Evolutionary conservation across 2,797 vertebrate genomes (phyloP), one percentile per base, ranked within the genome.

Genomic region (Propithecus deckenii): DNA sequence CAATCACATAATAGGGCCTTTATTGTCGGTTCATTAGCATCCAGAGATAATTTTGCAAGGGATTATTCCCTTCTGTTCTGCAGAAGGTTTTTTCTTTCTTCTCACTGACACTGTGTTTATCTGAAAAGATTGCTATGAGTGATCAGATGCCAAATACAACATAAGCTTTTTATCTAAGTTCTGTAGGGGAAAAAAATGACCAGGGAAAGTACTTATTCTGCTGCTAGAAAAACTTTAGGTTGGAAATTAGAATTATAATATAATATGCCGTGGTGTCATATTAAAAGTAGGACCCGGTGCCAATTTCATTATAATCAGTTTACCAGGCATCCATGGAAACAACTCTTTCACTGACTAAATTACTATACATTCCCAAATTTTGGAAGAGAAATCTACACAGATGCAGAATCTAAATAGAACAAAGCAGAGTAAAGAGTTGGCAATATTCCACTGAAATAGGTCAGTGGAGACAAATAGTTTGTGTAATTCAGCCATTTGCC

Each of bases 321-420:
- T 97, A 97, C 93, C 90, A 97, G 92, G 91, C 94, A 96, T 90
- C 97, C 94, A 97, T 76, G 93, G 96, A 96, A 98, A 94, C 91
- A 97, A 93, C 80, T 84, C 92, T 97, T 96, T 97, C 65, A 81
- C 96, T 95, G 95, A 85, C 96, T 96, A 98, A 98, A 97, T 98
- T 97, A 95, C 97, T 98, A 98, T 97, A 98, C 93, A 97, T 98
- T 43, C 52, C 89, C 72, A 94, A 95, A 95, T 96, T 98, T 97
- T 98, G 97, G 98, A 97, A 97, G 94, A 87, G 61, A 97, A 94
- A 96, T 96, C 96, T 91, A 98, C 93, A 96, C 98, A 98, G 97
- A 98, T 98, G 98, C 91, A 97, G 76, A 94, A 96, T 97, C 96
- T 94, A 98, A 98, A 97, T 95, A 96, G 98, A 97, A 97, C 95